Base-by-base conservation (phyloP, 2,113 vertebrate genomes). In the Daubentonia madagascariensis region DNA sequence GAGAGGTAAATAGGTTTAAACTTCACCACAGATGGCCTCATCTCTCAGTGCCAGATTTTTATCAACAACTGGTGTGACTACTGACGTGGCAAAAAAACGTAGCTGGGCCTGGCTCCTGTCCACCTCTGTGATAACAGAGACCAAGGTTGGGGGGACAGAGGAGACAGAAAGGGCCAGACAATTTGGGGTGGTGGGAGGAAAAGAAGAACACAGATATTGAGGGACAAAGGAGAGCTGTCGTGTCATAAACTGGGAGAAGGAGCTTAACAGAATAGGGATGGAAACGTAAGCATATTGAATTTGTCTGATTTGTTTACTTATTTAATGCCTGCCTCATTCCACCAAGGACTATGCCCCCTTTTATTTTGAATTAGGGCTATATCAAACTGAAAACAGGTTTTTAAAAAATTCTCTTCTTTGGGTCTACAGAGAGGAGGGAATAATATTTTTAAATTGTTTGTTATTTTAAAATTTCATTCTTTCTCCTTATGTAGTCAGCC, bases 1-100 rank as follows among this genome's bases (percentile, higher is more conserved):
- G 78, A 96, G 92, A 97, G 96, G 91, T 85, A 96, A 87, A 91
- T n/a, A 90, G 32, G 18, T 96, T 95, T 97, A 97, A 98, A 93
- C 90, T n/a, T 97, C 97, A 61, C 57, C 95, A 73, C 96, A 88
- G 45, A 17, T 93, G 91, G 89, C 75, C 35, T 67, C n/a, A 59
- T 72, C 89, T 83, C 54, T 78, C 94, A 40, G 87, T 95, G 95
- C 90, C 84, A 98, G 94, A 89, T 97, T 97, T 92, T 92, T 92
- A 89, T 84, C 95, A 91, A 89, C 94, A 97, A 94, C 37, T 76
- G 97, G 85, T 75, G 93, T 84, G 85, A 90, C 81, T 30, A n/a
- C 30, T 5, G 1, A 73, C 48, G 40, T 89, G 89, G 32, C 90
- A 88, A 88, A 97, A 88, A 86, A 94, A 80, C 86, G 76, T 28